These are phyloP conservation scores for Luffia ferchaultella DNA, from an alignment of 2,888 invertebrate genomes.

Conservation along the genomic window DNA sequence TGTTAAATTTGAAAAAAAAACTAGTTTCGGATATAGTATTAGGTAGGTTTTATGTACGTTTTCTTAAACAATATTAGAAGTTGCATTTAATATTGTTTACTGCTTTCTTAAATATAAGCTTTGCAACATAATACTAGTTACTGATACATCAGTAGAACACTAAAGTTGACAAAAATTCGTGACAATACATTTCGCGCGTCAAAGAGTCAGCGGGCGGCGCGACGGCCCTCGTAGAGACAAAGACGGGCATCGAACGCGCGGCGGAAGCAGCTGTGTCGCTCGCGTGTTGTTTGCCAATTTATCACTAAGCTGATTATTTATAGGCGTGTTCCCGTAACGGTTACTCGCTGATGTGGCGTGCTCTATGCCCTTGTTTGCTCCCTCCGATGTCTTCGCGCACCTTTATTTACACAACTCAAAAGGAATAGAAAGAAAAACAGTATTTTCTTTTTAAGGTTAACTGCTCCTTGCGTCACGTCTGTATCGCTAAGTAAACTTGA, in stretches of 20 bases:
- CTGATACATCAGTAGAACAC: too few species aligned
- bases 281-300: slow-evolving; percentile 65
- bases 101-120: too few species aligned
- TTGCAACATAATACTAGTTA: too few species aligned
- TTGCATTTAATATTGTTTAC: too few species aligned
- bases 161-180: too few species aligned
- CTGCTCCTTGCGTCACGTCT: background rate
- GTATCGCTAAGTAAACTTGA: background rate
- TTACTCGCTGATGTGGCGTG: slow-evolving; percentile 31
- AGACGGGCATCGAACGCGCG: slow-evolving; percentile 9
- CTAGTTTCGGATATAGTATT: too few species aligned
- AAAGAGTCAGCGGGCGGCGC: background rate
- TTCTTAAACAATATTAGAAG: too few species aligned
- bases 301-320: slow-evolving; percentile 66
- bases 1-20: too few species aligned
- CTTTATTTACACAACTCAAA: slow-evolving; percentile 47
- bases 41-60: too few species aligned
- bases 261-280: slow-evolving; percentile 59
- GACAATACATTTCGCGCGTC: too few species aligned
- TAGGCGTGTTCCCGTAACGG: slow-evolving; percentile 39
- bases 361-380: slow-evolving; percentile 57
- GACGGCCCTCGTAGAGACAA: background rate
- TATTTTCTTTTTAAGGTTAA: slow-evolving; percentile 7
- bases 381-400: slow-evolving; percentile 42
- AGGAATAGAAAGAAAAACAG: slow-evolving; percentile 21